Evolutionary conservation across 2,113 vertebrate genomes (phyloP).

Genomic region (Crotalus viridis): DNA sequence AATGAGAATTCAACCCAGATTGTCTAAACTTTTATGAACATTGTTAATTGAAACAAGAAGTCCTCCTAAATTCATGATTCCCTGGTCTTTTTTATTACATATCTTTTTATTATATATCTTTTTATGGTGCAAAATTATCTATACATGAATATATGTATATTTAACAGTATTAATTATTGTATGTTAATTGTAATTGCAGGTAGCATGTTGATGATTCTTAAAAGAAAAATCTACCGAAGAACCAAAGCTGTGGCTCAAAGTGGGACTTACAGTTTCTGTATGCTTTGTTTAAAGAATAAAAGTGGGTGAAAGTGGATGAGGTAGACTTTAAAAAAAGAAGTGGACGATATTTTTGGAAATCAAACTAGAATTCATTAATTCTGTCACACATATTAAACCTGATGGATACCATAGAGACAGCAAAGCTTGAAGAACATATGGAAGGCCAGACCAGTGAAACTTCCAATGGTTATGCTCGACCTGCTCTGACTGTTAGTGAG

Average conservation of each 20-base stretch:
- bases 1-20: not conserved
- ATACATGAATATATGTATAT: not conserved
- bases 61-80: not conserved
- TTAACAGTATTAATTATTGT: not conserved
- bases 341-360: not conserved
- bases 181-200: not conserved
- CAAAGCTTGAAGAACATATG: constrained; percentile 75
- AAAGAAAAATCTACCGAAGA: constrained; percentile 13
- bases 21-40: not conserved
- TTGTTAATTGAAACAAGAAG: not conserved
- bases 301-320: constrained; percentile 24
- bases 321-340: constrained; percentile 14
- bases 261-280: constrained; percentile 25
- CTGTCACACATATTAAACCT: constrained; percentile 57
- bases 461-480: constrained; percentile 62
- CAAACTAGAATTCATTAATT: constrained; percentile 31
- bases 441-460: constrained; percentile 68
- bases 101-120: not conserved
- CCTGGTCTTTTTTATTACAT: not conserved
- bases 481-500: constrained; percentile 69
- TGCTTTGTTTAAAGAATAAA: not conserved
- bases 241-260: not conserved
- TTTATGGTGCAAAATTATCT: not conserved
- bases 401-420: constrained; percentile 77
- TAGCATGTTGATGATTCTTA: constrained; percentile 37